Base-by-base conservation (phyloP, 2,888 invertebrate species). In the Phasia obesa region DNA sequence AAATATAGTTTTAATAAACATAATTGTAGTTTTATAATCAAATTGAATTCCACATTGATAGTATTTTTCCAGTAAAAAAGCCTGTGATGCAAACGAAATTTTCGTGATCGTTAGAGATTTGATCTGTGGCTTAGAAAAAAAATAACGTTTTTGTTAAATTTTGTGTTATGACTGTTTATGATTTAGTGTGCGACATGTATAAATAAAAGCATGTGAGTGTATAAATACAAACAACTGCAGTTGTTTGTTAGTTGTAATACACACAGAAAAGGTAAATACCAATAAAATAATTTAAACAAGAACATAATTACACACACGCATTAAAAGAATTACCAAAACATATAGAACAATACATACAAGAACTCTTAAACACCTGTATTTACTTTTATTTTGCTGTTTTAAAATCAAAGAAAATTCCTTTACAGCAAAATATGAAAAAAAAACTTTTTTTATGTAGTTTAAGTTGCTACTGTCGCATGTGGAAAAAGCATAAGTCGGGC, bases 401-500 rank as follows among this genome's bases (percentile, higher is more conserved):
- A 49, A 19, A 17, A 44, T 35, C 31, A 71, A 76, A 81, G 57
- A 67, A 69, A 70, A 57, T 47, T 69, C 62, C 35, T 53, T 67
- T 62, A 15, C n/a, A 51, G 55, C 42, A 53, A 35, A 62, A 27
- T 42, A 35, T 62, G 2, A 1, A 42, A n/a, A 62, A 62, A 67
- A 57, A 42, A 13, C 57, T 44, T 19, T 27, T 19, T 59, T 27
- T 27, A 0, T 64, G 21, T n/a, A 19, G 17, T 44, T 31, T 17
- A 9, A 21, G 13, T 38, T 65, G 15, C 4, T 64, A 27, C 5
- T 42, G 6, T 27, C 62, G 51, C 19, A 38, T 15, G 42, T 60
- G 65, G 35, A 42, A 71, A 65, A 62, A 76, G 71, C 71, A 67
- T 67, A 81, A 81, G 76, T 73, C 71, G 42, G 55, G 60, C 76